Percentiles rank a stretch among this genome's conserved stretches.
Conservation (phyloP, 2,797 vertebrate genomes). For the Propithecus perrieri region DNA sequence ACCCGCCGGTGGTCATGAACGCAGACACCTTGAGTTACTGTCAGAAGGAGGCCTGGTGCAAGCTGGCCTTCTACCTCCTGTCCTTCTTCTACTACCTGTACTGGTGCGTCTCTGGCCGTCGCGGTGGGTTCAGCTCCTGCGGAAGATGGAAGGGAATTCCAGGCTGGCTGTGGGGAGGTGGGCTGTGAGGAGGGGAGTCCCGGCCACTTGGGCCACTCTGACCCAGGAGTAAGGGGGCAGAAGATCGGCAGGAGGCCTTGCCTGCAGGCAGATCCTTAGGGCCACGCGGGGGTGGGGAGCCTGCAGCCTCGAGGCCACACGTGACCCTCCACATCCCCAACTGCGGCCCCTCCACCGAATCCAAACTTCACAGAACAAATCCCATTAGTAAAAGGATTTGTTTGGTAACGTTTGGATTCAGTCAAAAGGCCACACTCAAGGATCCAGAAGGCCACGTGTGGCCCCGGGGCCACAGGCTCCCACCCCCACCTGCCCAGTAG, state of each 20-base stretch:
- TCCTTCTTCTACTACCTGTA: conserved; percentile 99
- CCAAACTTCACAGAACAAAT: too few relatives aligned
- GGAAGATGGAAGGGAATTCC: not conserved
- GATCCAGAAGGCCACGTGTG: too few relatives aligned
- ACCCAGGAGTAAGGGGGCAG: not conserved
- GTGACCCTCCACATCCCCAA: too few relatives aligned
- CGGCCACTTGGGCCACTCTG: not conserved
- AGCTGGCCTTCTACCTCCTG: conserved; percentile 97
- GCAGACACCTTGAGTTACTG: conserved; percentile 97
- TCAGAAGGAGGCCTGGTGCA: conserved; percentile 99
- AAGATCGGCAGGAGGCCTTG: not conserved
- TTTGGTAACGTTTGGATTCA: too few relatives aligned
- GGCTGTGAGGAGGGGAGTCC: not conserved
- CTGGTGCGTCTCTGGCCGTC: conserved; percentile 89
- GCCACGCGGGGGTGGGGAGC: too few relatives aligned
- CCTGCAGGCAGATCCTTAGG: not conserved
- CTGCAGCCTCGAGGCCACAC: too few relatives aligned
- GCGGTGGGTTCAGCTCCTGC: not conserved
- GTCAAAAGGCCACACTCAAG: too few relatives aligned
- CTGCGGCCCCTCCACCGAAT: too few relatives aligned
- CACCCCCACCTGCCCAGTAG: not conserved
- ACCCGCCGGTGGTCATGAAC: conserved; percentile 97
- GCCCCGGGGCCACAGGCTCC: too few relatives aligned
- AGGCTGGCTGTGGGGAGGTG: not conserved
- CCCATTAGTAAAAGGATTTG: too few relatives aligned